Percentiles rank a stretch among this genome's conserved stretches.
phyloP scores from a whole-genome alignment of 64 coral and sea anemone species.

The Hydrozoanthus tunicans region DNA sequence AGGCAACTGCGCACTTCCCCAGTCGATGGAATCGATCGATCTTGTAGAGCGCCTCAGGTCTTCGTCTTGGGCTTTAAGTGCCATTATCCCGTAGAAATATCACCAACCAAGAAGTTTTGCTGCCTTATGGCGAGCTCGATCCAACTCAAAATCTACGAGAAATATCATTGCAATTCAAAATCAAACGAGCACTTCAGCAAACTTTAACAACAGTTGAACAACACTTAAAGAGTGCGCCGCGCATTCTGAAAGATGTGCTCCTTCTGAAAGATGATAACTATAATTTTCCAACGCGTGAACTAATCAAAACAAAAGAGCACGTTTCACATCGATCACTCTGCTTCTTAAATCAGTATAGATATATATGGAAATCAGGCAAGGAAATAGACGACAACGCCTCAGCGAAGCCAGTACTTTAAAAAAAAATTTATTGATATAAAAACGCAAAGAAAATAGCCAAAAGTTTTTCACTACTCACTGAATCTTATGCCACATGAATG shows the following conservation, averaged over 20 bases:
- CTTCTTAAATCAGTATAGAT: neutral
- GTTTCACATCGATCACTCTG: neutral
- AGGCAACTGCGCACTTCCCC: slow-evolving; percentile 60
- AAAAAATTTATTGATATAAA: neutral
- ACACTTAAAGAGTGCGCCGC: neutral
- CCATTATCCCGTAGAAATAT: neutral
- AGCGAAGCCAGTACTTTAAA: neutral
- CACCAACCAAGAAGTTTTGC: neutral
- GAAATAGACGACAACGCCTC: slow-evolving; percentile 11
- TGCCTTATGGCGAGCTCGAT: neutral
- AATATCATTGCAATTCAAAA: neutral
- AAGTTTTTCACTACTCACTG: neutral
- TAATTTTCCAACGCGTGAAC: neutral
- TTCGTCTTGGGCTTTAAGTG: neutral
- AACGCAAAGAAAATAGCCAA: too few species aligned
- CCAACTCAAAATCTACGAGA: neutral
- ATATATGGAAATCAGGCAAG: slow-evolving; percentile 10
- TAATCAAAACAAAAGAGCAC: neutral
- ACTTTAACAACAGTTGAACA: neutral
- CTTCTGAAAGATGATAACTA: neutral
- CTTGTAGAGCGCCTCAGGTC: neutral
- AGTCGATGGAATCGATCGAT: slow-evolving; percentile 54
- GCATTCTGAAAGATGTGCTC: neutral
- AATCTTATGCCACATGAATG: neutral
- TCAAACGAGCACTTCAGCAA: neutral